These are phyloP conservation scores for Willisornis vidua DNA, from an alignment of 2,113 vertebrate species.

Conservation along the genomic window DNA sequence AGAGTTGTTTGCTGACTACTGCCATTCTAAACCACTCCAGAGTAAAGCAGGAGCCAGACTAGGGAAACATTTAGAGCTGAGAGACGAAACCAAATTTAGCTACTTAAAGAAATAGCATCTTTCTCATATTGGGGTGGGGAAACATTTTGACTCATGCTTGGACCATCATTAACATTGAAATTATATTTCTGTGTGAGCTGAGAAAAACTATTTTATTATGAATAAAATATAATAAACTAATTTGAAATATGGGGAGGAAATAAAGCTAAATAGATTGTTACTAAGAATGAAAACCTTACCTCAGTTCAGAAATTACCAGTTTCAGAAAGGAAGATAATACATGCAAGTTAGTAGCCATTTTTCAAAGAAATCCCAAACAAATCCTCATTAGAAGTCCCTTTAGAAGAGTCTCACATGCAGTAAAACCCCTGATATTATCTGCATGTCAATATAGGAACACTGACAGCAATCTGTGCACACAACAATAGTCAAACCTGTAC, in stretches of 20 bases:
- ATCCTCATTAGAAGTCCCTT: background rate
- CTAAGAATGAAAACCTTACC: background rate
- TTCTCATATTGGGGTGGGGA: background rate
- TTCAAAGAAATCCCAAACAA: rapidly evolving
- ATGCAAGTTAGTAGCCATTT: background rate
- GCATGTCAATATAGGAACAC: background rate
- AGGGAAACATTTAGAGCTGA: background rate
- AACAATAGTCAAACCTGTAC: background rate
- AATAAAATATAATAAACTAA: background rate
- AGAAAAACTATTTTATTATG: background rate
- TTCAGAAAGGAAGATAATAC: background rate
- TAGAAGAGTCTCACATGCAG: background rate
- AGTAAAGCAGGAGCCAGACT: background rate
- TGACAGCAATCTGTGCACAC: background rate
- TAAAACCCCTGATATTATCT: background rate
- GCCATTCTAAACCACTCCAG: background rate
- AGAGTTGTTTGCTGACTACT: background rate
- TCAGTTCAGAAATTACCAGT: background rate
- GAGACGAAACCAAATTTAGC: background rate
- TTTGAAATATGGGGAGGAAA: background rate
- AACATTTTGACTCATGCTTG: background rate
- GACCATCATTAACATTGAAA: background rate
- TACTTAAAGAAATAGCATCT: background rate
- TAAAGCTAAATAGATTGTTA: background rate
- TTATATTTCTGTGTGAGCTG: background rate